phyloP scores from a whole-genome alignment of 2,888 invertebrate species.

The Parthenolecanium corni region DNA sequence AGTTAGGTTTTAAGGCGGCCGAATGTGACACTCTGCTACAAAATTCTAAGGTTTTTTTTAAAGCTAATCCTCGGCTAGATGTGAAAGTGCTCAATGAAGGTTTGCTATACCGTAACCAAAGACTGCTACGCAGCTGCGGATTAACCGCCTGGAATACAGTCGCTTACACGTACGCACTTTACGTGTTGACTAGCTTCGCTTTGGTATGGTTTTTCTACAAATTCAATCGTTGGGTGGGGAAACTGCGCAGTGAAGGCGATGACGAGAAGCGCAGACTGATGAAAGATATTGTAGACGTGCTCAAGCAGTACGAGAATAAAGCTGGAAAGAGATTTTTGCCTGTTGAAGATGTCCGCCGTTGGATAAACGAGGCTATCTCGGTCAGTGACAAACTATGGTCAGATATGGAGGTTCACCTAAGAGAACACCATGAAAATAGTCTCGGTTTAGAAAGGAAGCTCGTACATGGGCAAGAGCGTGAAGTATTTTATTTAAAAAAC shows the following conservation, averaged over 20 bases:
- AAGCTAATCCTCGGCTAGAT: not conserved
- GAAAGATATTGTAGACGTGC: conserved; percentile 22
- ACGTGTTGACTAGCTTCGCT: not conserved
- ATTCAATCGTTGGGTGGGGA: not conserved
- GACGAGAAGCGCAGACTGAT: conserved; percentile 47
- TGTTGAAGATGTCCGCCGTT: not conserved
- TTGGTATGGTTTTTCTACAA: not conserved
- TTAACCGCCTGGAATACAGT: not conserved
- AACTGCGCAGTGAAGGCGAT: not conserved
- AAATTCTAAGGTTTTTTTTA: conserved; percentile 2
- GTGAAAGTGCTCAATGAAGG: conserved; percentile 3
- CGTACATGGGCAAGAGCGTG: not conserved
- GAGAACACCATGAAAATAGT: not conserved
- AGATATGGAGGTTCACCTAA: not conserved
- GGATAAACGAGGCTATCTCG: not conserved
- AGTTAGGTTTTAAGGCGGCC: not conserved
- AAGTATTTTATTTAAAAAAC: not conserved
- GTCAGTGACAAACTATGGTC: not conserved
- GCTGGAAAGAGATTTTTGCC: not conserved
- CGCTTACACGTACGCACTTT: not conserved
- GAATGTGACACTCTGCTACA: not conserved
- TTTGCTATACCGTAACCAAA: not conserved
- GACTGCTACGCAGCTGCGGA: not conserved
- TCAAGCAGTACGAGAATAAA: conserved; percentile 7
- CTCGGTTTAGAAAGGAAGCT: not conserved